Conservation (phyloP, 2,797 vertebrate genomes). For the Morelia viridis region DNA sequence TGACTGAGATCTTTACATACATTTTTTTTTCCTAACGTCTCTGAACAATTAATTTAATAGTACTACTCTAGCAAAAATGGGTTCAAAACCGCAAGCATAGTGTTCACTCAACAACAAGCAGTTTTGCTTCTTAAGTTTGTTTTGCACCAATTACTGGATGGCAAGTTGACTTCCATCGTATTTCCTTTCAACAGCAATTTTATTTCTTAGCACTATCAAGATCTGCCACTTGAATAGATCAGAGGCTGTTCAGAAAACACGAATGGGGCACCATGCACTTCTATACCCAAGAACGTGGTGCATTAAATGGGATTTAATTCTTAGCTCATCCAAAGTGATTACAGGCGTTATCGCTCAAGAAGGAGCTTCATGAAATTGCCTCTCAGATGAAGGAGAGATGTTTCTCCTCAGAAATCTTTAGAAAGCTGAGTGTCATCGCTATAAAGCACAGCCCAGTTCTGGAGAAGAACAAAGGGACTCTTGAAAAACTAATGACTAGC, state of each 20-base stretch:
- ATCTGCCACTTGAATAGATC: background rate
- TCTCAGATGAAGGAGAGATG: background rate
- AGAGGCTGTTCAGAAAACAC: background rate
- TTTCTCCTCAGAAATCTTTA: background rate
- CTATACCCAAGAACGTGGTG: background rate
- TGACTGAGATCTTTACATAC: background rate
- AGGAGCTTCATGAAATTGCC: background rate
- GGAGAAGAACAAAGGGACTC: background rate
- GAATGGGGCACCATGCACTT: background rate
- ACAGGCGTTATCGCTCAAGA: background rate
- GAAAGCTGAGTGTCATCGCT: background rate
- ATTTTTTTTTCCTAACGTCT: background rate
- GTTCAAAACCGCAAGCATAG: background rate
- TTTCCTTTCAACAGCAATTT: conserved; percentile 19
- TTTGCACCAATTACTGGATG: background rate
- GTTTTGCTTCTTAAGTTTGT: background rate
- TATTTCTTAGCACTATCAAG: background rate
- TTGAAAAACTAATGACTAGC: background rate
- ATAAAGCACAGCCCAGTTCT: background rate
- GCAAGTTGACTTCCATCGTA: background rate
- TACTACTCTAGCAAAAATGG: background rate
- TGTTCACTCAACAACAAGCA: background rate
- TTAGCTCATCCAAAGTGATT: conserved; percentile 4
- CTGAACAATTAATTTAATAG: background rate
- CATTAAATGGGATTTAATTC: background rate